Evolutionary conservation across 2,888 invertebrate species (phyloP).

Genomic region (Tetheella fluctuosa): DNA sequence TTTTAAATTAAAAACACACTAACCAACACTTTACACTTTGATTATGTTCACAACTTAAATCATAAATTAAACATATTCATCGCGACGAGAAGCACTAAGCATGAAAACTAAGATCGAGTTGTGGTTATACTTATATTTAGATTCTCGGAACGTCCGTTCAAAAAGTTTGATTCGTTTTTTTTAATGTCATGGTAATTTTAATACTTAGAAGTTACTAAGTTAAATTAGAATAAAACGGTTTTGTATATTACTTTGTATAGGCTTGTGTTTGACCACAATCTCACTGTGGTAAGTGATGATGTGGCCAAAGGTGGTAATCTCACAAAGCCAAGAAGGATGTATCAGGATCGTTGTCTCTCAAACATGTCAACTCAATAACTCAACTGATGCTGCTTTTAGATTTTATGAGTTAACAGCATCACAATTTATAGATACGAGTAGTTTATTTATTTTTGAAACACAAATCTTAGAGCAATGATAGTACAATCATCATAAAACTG

Average conservation of each 20-base stretch:
- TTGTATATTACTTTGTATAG: too few species aligned
- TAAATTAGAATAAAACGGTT: too few species aligned
- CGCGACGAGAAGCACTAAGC: conserved; percentile 12
- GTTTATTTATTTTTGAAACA: neutral
- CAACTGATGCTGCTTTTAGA: conserved; percentile 1
- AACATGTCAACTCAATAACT: conserved; percentile 4
- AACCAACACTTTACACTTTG: too few species aligned
- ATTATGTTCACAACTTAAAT: too few species aligned
- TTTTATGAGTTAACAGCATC: neutral
- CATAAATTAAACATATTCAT: conserved; percentile 12
- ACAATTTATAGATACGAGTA: neutral
- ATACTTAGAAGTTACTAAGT: neutral
- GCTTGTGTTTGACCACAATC: too few species aligned
- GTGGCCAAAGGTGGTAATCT: too few species aligned
- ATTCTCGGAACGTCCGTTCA: neutral
- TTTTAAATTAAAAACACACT: conserved; percentile 4
- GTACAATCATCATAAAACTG: conserved; percentile 1
- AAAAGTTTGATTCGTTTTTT: neutral
- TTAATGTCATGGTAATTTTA: neutral
- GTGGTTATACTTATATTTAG: conserved; percentile 15
- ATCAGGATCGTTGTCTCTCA: neutral
- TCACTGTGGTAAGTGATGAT: too few species aligned
- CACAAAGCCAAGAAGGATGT: neutral
- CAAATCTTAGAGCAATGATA: neutral
- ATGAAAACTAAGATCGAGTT: conserved; percentile 11